A percentile compares a stretch with the other conserved stretches of the same genome.
These are phyloP conservation scores for Papilio elwesi DNA, from an alignment of 2,888 invertebrate species.

Conservation along the genomic window DNA sequence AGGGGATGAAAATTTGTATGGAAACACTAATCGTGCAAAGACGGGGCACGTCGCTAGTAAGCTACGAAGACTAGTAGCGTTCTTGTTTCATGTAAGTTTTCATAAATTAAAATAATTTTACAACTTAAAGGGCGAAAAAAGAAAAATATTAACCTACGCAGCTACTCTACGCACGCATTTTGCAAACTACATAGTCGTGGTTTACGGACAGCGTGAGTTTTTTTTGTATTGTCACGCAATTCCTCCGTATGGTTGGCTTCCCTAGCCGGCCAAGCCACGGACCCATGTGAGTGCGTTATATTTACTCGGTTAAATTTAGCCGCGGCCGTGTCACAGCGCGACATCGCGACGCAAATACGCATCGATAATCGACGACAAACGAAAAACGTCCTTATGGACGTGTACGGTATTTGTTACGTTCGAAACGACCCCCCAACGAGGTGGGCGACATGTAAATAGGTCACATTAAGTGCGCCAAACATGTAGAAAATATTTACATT, in stretches of 20 bases:
- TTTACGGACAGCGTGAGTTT: background rate
- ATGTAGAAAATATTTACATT: background rate
- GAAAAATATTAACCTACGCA: background rate
- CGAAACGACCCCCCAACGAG: conserved; percentile 1
- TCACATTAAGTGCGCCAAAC: conserved; percentile 18
- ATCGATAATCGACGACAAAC: conserved; percentile 28
- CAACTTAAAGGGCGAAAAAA: background rate
- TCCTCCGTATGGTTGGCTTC: conserved; percentile 28
- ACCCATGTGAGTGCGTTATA: conserved; percentile 69
- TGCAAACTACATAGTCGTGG: too few relatives aligned
- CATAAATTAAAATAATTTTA: too few relatives aligned
- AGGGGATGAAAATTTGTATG: too few relatives aligned
- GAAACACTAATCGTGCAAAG: too few relatives aligned
- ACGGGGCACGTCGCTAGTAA: too few relatives aligned
- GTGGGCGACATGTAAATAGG: conserved; percentile 39
- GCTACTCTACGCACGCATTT: background rate
- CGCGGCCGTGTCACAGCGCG: conserved; percentile 70
- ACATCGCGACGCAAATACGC: conserved; percentile 57
- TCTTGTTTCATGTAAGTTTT: background rate
- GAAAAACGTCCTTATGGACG: conserved; percentile 45
- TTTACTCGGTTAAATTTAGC: conserved; percentile 73
- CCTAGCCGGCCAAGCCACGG: conserved; percentile 49
- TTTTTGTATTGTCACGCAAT: conserved; percentile 35
- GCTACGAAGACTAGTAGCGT: background rate
- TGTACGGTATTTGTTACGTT: conserved; percentile 28